These are phyloP conservation scores for Casuarius casuarius DNA, from an alignment of 2,113 vertebrate genomes.

Conservation along the genomic window DNA sequence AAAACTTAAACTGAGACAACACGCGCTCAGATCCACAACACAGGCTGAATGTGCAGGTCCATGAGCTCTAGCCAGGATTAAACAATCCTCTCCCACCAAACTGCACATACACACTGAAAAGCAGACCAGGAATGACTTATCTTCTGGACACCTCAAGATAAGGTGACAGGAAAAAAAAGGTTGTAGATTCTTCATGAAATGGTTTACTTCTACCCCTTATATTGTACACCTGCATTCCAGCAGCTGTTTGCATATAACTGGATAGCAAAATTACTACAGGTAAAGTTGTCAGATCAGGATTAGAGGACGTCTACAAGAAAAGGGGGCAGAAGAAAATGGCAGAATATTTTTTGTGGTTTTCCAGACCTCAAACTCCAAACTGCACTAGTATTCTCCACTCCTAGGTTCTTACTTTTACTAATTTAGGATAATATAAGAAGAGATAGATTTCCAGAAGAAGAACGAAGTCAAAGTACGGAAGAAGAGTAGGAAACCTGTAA, in stretches of 20 bases:
- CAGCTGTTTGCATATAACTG: constrained; percentile 30
- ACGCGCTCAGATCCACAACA: neutral
- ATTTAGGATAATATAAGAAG: neutral
- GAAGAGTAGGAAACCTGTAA: neutral
- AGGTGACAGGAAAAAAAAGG: neutral
- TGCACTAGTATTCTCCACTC: neutral
- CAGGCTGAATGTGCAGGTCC: neutral
- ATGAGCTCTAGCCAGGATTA: neutral
- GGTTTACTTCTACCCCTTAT: neutral
- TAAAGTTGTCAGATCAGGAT: neutral
- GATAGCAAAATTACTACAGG: neutral
- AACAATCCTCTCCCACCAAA: neutral
- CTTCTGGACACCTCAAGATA: neutral
- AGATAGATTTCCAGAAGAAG: neutral
- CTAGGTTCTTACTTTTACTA: neutral
- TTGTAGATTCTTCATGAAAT: neutral
- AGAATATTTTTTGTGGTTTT: neutral
- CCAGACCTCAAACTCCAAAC: neutral
- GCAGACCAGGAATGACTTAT: neutral
- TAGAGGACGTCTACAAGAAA: neutral
- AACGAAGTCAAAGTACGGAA: neutral
- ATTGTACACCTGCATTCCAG: neutral
- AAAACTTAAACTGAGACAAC: neutral
- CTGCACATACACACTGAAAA: neutral
- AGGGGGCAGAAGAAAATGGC: neutral